Evolutionary conservation across 2,888 invertebrate species (phyloP).

Genomic region (Dicycla oo): DNA sequence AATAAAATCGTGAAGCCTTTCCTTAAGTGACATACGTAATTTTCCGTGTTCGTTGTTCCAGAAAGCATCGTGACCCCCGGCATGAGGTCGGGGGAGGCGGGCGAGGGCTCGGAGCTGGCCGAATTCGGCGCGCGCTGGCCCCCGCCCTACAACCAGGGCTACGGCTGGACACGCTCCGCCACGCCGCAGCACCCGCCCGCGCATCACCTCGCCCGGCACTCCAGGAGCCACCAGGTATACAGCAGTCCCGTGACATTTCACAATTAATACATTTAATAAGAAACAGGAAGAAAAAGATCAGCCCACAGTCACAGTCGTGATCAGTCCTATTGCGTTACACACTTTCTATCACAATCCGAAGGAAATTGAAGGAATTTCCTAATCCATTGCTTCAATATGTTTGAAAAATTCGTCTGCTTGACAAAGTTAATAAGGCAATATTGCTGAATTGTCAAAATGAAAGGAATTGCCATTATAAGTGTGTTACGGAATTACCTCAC

Average conservation of each 20-base stretch:
- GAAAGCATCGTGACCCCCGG: conserved; percentile 87
- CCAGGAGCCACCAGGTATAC: conserved; percentile 87
- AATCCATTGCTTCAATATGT: too few species aligned
- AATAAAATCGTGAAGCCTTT: not conserved
- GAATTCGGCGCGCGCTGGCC: conserved; percentile 90
- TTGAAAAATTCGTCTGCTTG: too few species aligned
- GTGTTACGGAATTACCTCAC: too few species aligned
- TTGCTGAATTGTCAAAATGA: too few species aligned
- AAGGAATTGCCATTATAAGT: too few species aligned
- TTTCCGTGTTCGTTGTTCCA: conserved; percentile 57
- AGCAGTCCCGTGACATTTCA: not conserved
- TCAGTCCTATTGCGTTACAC: too few species aligned
- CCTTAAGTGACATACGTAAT: not conserved
- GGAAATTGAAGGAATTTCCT: too few species aligned
- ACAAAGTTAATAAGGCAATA: too few species aligned
- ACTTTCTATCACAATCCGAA: too few species aligned
- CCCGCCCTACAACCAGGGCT: conserved; percentile 90
- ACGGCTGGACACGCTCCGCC: conserved; percentile 89
- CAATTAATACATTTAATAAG: not conserved
- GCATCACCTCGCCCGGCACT: conserved; percentile 88
- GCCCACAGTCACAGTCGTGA: too few species aligned
- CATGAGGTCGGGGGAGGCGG: conserved; percentile 91
- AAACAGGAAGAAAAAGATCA: too few species aligned
- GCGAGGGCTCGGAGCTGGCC: conserved; percentile 90
- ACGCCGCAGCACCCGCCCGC: conserved; percentile 89